phyloP scores from a whole-genome alignment of 2,113 vertebrate genomes.

The Pycnonotus jocosus region DNA sequence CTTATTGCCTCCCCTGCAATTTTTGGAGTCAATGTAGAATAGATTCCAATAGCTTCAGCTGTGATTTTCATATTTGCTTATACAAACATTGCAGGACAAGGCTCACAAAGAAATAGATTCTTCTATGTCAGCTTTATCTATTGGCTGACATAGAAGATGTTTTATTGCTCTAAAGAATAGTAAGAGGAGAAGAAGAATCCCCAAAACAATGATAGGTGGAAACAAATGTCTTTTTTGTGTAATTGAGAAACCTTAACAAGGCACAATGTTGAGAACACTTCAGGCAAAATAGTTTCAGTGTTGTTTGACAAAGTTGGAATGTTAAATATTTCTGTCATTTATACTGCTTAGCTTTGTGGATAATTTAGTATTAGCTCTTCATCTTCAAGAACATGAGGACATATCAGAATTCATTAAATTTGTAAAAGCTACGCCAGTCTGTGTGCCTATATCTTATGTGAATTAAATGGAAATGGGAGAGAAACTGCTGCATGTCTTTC shows the following conservation, averaged over 20 bases:
- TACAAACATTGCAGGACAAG: background rate
- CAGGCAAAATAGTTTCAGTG: background rate
- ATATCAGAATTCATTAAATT: background rate
- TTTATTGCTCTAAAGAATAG: background rate
- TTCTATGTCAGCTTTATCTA: background rate
- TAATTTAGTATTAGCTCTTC: background rate
- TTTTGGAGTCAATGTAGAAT: background rate
- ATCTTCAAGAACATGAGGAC: background rate
- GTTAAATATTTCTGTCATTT: background rate
- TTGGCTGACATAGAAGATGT: background rate
- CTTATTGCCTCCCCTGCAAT: background rate
- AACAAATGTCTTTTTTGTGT: background rate
- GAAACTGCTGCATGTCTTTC: background rate
- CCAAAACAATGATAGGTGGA: background rate
- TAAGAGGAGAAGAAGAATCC: background rate
- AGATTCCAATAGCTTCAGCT: background rate
- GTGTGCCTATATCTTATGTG: background rate
- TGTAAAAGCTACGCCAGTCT: background rate
- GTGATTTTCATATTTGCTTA: background rate
- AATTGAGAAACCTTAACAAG: background rate
- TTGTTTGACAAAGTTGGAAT: background rate
- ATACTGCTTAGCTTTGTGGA: background rate
- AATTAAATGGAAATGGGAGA: background rate
- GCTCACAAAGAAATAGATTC: background rate
- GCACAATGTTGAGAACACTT: background rate